Conservation (phyloP, 1,140 invertebrate genomes). For the Heliothis virescens region DNA sequence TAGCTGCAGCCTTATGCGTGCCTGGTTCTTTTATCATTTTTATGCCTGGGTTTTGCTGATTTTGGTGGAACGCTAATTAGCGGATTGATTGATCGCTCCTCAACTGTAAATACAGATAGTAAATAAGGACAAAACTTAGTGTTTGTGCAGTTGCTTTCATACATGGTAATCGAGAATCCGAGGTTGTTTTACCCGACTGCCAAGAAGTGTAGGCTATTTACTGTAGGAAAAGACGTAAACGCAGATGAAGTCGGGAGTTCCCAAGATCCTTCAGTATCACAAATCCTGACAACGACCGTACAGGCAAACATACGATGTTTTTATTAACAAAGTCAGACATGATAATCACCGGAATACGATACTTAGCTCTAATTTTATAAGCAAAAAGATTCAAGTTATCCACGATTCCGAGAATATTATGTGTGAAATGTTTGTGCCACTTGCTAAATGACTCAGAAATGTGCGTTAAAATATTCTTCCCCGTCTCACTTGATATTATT, state of each 20-base stretch:
- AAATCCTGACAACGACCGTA: too few relatives aligned
- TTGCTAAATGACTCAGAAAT: conserved; percentile 27
- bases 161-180: too few relatives aligned
- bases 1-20: not conserved
- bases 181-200: too few relatives aligned
- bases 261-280: too few relatives aligned
- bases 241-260: too few relatives aligned
- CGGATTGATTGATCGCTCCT: not conserved
- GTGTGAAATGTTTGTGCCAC: conserved; percentile 26
- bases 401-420: conserved; percentile 6
- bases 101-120: not conserved
- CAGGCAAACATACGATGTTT: too few relatives aligned
- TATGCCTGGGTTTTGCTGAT: not conserved
- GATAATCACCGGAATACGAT: not conserved
- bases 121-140: too few relatives aligned
- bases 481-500: not conserved
- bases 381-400: conserved; percentile 14
- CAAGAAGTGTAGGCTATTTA: too few relatives aligned
- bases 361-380: conserved; percentile 14
- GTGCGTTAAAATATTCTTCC: not conserved
- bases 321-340: not conserved
- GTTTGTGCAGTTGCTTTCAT: too few relatives aligned
- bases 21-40: not conserved
- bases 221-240: too few relatives aligned
- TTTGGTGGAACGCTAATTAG: too few relatives aligned